phyloP scores from a whole-genome alignment of 2,113 vertebrate genomes.

The Pitta sordida region DNA sequence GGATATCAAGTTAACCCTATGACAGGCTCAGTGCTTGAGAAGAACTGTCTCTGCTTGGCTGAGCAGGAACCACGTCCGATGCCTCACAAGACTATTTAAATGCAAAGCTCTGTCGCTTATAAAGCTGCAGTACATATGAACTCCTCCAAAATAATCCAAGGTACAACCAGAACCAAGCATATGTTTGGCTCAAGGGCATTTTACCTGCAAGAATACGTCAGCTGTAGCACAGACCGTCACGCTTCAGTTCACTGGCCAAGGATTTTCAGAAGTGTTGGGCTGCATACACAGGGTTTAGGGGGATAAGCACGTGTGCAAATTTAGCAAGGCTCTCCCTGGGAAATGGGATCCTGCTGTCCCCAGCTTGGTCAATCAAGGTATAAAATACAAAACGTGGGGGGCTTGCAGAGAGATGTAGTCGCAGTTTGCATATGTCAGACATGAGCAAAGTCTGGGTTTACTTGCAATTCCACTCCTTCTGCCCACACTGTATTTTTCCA shows the following conservation, averaged over 20 bases:
- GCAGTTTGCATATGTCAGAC: not conserved
- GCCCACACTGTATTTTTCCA: not conserved
- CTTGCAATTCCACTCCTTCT: not conserved
- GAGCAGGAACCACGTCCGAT: rapidly evolving
- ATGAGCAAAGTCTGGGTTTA: not conserved
- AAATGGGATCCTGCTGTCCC: not conserved
- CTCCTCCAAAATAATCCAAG: not conserved
- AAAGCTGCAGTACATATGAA: not conserved
- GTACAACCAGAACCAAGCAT: not conserved
- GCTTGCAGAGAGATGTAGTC: not conserved
- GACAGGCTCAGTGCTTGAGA: not conserved
- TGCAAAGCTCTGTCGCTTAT: not conserved
- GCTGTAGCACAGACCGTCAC: not conserved
- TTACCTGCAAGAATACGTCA: not conserved
- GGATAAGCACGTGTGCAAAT: rapidly evolving
- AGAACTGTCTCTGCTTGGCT: not conserved
- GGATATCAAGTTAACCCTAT: not conserved
- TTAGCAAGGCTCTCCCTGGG: not conserved
- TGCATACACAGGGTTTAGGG: not conserved
- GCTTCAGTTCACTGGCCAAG: not conserved
- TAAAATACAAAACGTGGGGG: not conserved
- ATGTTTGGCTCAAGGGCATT: not conserved
- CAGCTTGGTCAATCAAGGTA: not conserved
- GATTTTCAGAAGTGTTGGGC: rapidly evolving
- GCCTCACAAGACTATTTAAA: not conserved